Conservation (phyloP, 2,113 vertebrate species). For the Saguinus imperator region DNA sequence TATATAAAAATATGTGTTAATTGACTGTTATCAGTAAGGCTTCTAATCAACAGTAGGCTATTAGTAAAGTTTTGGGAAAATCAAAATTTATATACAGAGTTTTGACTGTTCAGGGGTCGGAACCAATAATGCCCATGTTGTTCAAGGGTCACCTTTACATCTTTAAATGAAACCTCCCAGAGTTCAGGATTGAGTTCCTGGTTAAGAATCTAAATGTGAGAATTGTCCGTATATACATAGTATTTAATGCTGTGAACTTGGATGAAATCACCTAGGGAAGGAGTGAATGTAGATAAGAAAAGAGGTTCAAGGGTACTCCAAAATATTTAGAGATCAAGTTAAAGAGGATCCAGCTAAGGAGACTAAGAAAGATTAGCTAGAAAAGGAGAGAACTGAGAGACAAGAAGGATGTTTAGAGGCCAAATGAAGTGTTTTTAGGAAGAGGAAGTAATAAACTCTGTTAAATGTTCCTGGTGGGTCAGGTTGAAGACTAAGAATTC, state of each 20-base stretch:
- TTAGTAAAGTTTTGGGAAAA: background rate
- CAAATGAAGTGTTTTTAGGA: constrained; percentile 17
- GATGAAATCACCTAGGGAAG: background rate
- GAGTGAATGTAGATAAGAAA: background rate
- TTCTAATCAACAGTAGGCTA: background rate
- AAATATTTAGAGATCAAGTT: background rate
- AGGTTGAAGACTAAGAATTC: background rate
- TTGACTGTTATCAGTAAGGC: background rate
- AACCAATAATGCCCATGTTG: background rate
- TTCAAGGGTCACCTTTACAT: background rate
- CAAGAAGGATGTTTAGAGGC: background rate
- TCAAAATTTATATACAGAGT: background rate
- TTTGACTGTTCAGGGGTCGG: background rate
- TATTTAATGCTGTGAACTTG: background rate
- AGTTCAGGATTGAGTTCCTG: background rate
- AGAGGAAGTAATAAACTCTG: background rate
- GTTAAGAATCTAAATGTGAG: background rate
- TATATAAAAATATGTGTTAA: background rate
- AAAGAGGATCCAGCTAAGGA: background rate
- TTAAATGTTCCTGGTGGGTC: background rate
- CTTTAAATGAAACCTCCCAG: background rate
- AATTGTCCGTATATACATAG: background rate
- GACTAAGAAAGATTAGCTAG: background rate
- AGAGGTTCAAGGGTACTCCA: background rate
- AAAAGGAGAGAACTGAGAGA: constrained; percentile 15